Base-by-base conservation (phyloP, 2,797 vertebrate species). In the Todus mexicanus region DNA sequence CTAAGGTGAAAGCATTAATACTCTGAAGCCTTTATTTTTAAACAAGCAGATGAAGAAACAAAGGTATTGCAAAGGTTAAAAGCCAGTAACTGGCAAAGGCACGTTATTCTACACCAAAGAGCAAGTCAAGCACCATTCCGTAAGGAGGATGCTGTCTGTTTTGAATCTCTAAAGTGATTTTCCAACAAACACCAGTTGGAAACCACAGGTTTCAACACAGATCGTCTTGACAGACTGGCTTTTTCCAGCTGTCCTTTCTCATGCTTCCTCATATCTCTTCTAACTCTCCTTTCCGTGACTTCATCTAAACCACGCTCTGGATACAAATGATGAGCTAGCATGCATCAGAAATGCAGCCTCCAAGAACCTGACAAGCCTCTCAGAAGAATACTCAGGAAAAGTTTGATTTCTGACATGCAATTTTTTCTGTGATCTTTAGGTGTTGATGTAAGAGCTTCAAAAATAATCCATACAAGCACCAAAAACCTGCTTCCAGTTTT, bases 241-340 rank as follows among this genome's bases (percentile, higher is more conserved):
- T 85, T 68, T 88, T 74, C 89, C 89, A 84, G 84, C 75, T 87
- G 68, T 42, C 87, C 71, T 50, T 93, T 81, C 31, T 63, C 80
- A 57, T 33, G 73, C 22, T 75, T 75, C 31, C 60, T 54, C 29
- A 87, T 15, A 16, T 57, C 78, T 69, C 54, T 76, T 89, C 63
- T 73, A 74, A 2, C 47, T 18, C 65, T 65, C 77, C 54, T 48
- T 75, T 81, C 87, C 54, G 29, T 78, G 72, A 89, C 68, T 68
- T 78, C 84, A 47, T 47, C 61, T 26, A 50, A 78, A 47, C 12
- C 73, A 73, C 16, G 27, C 72, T 88, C 71, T 92, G 85, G 82
- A 45, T 66, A 29, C 61, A 72, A 89, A 56, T 5, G 43, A 75
- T 0, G 4, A 54, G 75, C 83, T 7, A 88, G 64, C 2, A 5